phyloP scores from a whole-genome alignment of 1,140 invertebrate species.

The Muscidifurax raptorellus region DNA sequence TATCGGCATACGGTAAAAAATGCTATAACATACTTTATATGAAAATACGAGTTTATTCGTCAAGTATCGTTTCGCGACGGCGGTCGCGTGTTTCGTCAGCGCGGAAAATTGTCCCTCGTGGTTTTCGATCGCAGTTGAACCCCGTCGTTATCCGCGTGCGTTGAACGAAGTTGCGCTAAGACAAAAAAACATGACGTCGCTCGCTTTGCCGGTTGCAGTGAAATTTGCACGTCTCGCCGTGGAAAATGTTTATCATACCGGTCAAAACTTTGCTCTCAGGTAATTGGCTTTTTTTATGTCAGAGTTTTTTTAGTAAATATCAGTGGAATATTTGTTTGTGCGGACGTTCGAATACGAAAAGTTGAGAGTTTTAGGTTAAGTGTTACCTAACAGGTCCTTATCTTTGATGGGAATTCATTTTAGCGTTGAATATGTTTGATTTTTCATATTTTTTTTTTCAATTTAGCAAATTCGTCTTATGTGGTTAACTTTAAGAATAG shows the following conservation, averaged over 20 bases:
- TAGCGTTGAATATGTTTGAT: not conserved
- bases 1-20: not conserved
- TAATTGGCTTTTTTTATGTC: constrained; percentile 48
- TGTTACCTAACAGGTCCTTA: constrained; percentile 54
- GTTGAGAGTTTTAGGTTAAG: constrained; percentile 57
- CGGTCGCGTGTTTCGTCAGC: no score
- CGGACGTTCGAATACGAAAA: not conserved
- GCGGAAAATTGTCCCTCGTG: no score
- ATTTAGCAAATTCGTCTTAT: not conserved
- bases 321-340: not conserved
- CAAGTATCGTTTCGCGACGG: no score
- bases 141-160: no score
- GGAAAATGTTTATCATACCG: constrained; percentile 63
- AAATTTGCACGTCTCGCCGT: constrained; percentile 62
- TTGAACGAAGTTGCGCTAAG: not conserved
- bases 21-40: no score
- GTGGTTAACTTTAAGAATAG: no score
- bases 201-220: constrained; percentile 60
- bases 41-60: no score
- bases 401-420: not conserved
- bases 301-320: not conserved
- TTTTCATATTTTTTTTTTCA: not conserved
- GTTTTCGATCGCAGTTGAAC: no score
- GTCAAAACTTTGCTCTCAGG: constrained; percentile 59
- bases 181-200: constrained; percentile 61